phyloP scores from a whole-genome alignment of 1,140 invertebrate species.

The Hermetia illucens region DNA sequence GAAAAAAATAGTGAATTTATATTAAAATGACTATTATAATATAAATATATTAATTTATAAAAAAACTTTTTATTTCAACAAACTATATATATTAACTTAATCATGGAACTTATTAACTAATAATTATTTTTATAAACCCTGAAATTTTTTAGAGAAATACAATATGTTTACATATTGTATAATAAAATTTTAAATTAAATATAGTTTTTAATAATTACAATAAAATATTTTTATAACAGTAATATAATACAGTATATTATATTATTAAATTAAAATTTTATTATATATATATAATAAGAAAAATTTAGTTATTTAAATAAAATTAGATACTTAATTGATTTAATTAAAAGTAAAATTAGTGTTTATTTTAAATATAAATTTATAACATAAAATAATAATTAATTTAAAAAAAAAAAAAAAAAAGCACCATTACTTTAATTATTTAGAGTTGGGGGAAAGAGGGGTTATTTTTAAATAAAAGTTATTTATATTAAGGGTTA shows the following conservation, averaged over 20 bases:
- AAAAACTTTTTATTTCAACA: slow-evolving; percentile 10
- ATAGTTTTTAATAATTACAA: slow-evolving; percentile 5
- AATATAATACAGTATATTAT: slow-evolving; percentile 6
- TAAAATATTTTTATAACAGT: slow-evolving; percentile 4
- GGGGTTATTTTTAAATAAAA: too few species aligned
- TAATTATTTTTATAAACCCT: slow-evolving; percentile 13
- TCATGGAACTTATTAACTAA: slow-evolving; percentile 17
- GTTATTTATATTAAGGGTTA: slow-evolving; percentile 1
- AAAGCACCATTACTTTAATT: too few species aligned
- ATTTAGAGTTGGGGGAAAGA: too few species aligned
- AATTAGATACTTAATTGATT: too few species aligned
- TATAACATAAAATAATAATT: too few species aligned
- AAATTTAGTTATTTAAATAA: too few species aligned
- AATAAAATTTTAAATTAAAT: slow-evolving; percentile 1
- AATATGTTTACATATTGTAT: slow-evolving; percentile 2
- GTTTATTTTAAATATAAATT: too few species aligned
- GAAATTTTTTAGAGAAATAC: slow-evolving; percentile 8
- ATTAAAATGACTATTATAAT: slow-evolving; percentile 10
- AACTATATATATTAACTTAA: slow-evolving; percentile 16
- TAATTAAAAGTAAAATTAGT: too few species aligned
- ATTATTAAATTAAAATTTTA: slow-evolving; percentile 4
- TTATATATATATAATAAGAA: slow-evolving; percentile 6
- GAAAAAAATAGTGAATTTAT: slow-evolving; percentile 11
- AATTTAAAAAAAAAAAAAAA: too few species aligned
- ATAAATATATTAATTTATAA: slow-evolving; percentile 7